These are phyloP conservation scores for Elanus axillaris DNA, from an alignment of 2,113 vertebrate genomes.

Conservation along the genomic window DNA sequence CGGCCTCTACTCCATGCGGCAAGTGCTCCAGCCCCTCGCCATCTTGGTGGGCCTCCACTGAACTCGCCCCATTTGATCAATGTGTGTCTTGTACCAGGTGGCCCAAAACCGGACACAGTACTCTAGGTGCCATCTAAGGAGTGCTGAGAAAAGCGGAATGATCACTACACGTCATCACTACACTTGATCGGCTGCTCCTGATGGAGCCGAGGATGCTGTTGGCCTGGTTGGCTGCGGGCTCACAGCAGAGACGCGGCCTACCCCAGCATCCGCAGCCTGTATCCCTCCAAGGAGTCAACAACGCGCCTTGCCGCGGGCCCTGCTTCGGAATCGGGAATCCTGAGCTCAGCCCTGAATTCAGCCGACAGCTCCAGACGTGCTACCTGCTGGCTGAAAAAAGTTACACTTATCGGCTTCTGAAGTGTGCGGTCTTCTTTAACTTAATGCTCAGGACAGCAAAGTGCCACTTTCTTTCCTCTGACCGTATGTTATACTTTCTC, in stretches of 20 bases:
- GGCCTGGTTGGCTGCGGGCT: not conserved
- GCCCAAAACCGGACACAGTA: not conserved
- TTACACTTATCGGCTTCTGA: not conserved
- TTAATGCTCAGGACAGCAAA: not conserved
- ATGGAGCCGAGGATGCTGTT: not conserved
- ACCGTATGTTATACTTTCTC: not conserved
- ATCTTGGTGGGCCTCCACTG: not conserved
- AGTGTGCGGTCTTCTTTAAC: not conserved
- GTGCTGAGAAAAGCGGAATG: not conserved
- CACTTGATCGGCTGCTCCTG: too few species aligned
- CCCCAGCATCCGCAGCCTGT: not conserved
- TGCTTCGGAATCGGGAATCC: not conserved
- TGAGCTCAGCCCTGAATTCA: not conserved
- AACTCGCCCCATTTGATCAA: not conserved
- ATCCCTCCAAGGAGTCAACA: not conserved
- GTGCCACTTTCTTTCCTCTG: not conserved
- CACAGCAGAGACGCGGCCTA: not conserved
- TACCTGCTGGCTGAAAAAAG: not conserved
- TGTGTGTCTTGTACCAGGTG: not conserved
- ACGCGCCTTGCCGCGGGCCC: not conserved
- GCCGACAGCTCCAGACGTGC: not conserved
- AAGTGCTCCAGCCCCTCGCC: not conserved
- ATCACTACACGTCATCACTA: too few species aligned
- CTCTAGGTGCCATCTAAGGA: not conserved
- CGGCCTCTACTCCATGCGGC: fast-evolving